Evolutionary conservation across 2,888 invertebrate species (phyloP), one percentile per base, ranked within the genome.

Genomic region (Trissoscelio sp.): DNA sequence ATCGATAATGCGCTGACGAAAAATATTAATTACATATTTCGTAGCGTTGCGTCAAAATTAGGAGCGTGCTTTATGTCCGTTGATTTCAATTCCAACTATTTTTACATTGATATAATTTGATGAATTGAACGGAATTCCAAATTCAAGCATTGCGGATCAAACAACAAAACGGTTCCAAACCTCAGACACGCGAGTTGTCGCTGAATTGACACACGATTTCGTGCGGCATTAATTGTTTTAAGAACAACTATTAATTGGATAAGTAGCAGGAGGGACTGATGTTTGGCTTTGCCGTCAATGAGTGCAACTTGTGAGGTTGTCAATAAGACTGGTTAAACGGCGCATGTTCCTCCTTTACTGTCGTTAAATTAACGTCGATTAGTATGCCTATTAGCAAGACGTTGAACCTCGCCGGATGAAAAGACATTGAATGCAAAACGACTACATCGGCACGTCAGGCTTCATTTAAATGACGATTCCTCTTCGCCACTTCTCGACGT

Each of bases 321-420:
- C 88, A 86, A 88, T 87, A 84, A 85, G 85, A 83, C 85, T 84
- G 83, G 85, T 87, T 87, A 86, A 86, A 84, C 83, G 83, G 75
- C 83, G 75, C 84, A 77, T 82, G 82, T 82, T 85, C 83, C 84
- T 85, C 82, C 77, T 66, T 67, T 66, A 67, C 85, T 85, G 86
- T 88, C 86, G 86, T 88, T 86, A 86, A 89, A 90, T 90, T 90
- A 90, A 89, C 89, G 87, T 88, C 88, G 88, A 90, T 90, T 89
- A 89, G 88, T 85, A 87, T 88, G 88, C 86, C 89, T 87, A 89
- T 91, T 90, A 90, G 88, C 83, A 88, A 88, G 88, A 89, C 89
- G 89, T 88, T 89, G 90, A 90, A 89, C 89, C 85, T 86, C 83
- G 81, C 79, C 78, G 77, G 70, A 80, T 83, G 78, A 78, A 82